Percentiles rank a stretch among this genome's conserved stretches.
Evolutionary conservation across 2,113 vertebrate species (phyloP).

Genomic region (Riparia riparia): DNA sequence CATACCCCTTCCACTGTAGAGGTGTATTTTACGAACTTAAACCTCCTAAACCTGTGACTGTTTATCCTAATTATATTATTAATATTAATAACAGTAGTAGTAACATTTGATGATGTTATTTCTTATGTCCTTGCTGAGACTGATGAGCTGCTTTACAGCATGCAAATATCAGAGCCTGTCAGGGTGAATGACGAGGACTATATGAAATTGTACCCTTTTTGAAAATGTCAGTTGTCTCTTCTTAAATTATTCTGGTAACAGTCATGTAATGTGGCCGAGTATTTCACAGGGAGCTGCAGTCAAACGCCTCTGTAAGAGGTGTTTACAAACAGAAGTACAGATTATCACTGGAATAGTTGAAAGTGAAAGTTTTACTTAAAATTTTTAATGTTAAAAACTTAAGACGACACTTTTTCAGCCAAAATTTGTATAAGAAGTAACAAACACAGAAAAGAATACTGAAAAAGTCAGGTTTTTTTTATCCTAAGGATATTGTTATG

Average conservation of each 20-base stretch:
- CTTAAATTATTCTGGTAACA: background rate
- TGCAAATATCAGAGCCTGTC: background rate
- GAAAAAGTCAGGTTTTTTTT: background rate
- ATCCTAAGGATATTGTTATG: background rate
- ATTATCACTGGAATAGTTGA: background rate
- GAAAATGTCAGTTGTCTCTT: background rate
- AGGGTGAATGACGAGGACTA: background rate
- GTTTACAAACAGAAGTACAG: background rate
- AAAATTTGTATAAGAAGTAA: background rate
- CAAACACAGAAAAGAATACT: background rate
- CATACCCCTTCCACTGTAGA: background rate
- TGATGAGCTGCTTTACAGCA: background rate
- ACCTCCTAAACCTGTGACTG: background rate
- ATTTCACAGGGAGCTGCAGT: background rate
- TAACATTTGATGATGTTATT: background rate
- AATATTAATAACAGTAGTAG: too few species aligned
- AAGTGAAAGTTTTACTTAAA: background rate
- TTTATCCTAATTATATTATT: background rate
- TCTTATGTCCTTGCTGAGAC: background rate
- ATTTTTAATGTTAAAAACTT: background rate
- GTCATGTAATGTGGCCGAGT: background rate
- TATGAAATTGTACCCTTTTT: background rate
- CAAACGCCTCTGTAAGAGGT: background rate
- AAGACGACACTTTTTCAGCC: background rate
- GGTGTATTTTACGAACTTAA: background rate